Evolutionary conservation across 1,140 invertebrate genomes (phyloP), one percentile per base, ranked within the genome.

Genomic region (Lucilia sericata): DNA sequence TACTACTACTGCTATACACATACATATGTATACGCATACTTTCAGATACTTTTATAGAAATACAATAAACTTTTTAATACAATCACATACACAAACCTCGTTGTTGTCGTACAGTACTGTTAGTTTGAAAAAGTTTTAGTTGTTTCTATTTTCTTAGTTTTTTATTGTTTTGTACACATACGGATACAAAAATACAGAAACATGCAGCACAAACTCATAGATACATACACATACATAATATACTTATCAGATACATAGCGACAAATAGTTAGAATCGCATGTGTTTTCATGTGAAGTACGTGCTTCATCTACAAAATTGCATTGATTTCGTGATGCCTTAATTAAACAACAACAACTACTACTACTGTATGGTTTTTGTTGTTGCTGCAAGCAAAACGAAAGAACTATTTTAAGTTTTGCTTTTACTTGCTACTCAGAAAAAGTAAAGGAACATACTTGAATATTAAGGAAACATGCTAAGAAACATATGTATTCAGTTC

Each of bases 321-420:
- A 80, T 80, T 80, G 76, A 80, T 80, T 80, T 80, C n/a, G 47
- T 80, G 76, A 80, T 49, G 76, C 12, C 75, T 78, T 78, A 78
- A 78, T 78, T 78, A 78, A 78, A 47, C 42, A 78, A 78, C 34
- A 70, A 60, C 51, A 60, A 60, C 51, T n/a, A n/a, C n/a, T n/a
- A n/a, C n/a, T n/a, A 55, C 3, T 3, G 8, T 36, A 8, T 36
- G 3, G 36, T 36, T 36, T 4, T 36, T 36, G 36, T 36, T 36
- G 36, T 36, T 51, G 49, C 12, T 55, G 51, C 13, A 55, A 55
- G 51, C 25, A 55, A 55, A 42, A 42, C 42, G 42, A 42, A 10
- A 42, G 42, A 42, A 42, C 7, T 42, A 10, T 42, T 42, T 3
- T 10, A 42, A 42, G 42, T 42, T 42, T 42, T 42, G 5, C 5